These are phyloP conservation scores for Sphenodon punctatus DNA, from an alignment of 2,797 vertebrate genomes.

Conservation along the genomic window DNA sequence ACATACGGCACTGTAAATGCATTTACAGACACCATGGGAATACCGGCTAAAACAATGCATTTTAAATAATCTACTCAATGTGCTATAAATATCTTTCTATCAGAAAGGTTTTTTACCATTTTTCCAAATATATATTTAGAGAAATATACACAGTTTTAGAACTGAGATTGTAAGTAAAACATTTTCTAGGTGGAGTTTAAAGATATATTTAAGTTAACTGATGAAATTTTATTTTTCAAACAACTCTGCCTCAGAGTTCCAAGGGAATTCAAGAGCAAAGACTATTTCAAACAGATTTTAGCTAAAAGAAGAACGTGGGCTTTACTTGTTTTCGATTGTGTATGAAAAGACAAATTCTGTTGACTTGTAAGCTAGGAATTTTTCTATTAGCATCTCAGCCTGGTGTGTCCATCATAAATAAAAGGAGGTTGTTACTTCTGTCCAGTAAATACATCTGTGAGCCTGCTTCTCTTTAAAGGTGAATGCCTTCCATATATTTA, in stretches of 20 bases:
- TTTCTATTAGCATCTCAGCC: neutral
- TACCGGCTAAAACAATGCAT: neutral
- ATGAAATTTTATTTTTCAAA: neutral
- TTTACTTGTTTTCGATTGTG: slow-evolving; percentile 38
- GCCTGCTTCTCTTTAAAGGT: slow-evolving; percentile 6
- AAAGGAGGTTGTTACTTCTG: neutral
- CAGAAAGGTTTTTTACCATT: neutral
- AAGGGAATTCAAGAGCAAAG: neutral
- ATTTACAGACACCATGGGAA: slow-evolving; percentile 18
- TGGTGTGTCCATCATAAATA: neutral
- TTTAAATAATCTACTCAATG: neutral
- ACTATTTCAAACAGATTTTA: neutral
- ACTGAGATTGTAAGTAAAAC: neutral
- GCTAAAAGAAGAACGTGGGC: slow-evolving; percentile 32
- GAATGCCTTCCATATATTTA: neutral
- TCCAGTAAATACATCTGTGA: neutral
- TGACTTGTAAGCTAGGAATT: neutral
- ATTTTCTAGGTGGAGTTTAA: neutral
- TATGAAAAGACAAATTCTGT: neutral
- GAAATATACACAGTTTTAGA: neutral
- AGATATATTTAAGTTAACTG: neutral
- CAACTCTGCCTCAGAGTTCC: neutral
- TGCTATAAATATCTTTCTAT: slow-evolving; percentile 1
- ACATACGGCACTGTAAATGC: slow-evolving; percentile 22
- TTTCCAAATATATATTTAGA: neutral